Conservation (phyloP, 2,113 vertebrate species). For the Otus sunia region DNA sequence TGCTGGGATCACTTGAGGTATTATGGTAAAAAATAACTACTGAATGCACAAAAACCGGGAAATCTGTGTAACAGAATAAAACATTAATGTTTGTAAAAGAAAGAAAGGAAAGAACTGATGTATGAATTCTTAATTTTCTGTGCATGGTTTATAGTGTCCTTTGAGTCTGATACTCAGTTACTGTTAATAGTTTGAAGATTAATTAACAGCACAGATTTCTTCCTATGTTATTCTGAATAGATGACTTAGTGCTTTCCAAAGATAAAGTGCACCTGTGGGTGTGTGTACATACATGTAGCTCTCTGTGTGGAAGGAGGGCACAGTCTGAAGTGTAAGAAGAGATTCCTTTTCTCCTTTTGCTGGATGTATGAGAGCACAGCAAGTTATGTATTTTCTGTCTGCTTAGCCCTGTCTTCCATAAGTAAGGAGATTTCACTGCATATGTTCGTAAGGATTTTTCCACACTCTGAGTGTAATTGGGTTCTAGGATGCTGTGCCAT, state of each 20-base stretch:
- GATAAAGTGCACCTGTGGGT: background rate
- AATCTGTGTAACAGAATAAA: background rate
- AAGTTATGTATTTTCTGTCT: background rate
- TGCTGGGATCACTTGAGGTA: background rate
- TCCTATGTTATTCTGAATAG: background rate
- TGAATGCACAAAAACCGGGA: background rate
- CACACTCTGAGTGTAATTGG: background rate
- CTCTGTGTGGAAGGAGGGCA: background rate
- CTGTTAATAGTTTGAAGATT: background rate
- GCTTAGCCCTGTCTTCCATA: background rate
- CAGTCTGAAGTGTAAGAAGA: background rate
- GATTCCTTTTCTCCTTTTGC: background rate
- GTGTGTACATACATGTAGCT: background rate
- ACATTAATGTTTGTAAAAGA: background rate
- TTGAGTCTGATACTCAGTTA: background rate
- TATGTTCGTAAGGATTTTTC: background rate
- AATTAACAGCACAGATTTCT: background rate
- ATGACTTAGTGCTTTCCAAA: background rate
- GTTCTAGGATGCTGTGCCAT: background rate
- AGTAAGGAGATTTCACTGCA: background rate
- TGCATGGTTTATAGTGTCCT: background rate
- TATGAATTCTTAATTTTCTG: background rate
- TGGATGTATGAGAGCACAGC: background rate
- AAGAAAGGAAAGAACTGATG: background rate
- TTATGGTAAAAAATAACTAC: background rate